Conservation (phyloP, 2,888 invertebrate genomes). For the Lasioglossum vierecki region DNA sequence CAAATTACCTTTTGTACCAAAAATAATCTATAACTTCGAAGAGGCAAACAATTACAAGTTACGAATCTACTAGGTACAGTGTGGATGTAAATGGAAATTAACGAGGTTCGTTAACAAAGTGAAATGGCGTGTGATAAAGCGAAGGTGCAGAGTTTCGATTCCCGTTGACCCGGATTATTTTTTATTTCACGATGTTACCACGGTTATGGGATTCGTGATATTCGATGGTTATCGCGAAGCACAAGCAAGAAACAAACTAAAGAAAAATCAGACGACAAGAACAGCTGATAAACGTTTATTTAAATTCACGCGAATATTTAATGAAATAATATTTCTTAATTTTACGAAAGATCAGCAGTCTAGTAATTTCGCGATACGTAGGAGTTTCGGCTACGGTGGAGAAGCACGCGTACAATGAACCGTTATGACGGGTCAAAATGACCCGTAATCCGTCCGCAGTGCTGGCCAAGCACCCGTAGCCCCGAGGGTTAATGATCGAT, state of each 20-base stretch:
- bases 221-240: not conserved
- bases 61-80: not conserved
- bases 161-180: not conserved
- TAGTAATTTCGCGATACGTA: not conserved
- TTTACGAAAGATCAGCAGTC: not conserved
- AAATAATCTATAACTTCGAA: not conserved
- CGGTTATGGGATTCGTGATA: not conserved
- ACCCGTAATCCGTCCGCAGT: not conserved
- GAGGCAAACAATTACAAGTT: not conserved
- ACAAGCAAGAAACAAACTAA: no score
- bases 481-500: not conserved
- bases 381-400: not conserved
- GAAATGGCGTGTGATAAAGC: not conserved
- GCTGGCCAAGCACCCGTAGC: not conserved
- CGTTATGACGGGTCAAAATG: not conserved
- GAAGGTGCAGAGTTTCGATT: not conserved
- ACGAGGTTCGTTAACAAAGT: slow-evolving; percentile 4
- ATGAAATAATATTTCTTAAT: not conserved
- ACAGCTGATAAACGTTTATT: not conserved
- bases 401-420: not conserved
- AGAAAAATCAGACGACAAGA: not conserved
- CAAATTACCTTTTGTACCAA: no score
- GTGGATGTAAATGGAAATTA: not conserved
- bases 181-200: not conserved
- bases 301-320: not conserved